Conservation (phyloP, 37 sponge, comb jelly and placozoan species). For the Diacarnus erythraeanus region DNA sequence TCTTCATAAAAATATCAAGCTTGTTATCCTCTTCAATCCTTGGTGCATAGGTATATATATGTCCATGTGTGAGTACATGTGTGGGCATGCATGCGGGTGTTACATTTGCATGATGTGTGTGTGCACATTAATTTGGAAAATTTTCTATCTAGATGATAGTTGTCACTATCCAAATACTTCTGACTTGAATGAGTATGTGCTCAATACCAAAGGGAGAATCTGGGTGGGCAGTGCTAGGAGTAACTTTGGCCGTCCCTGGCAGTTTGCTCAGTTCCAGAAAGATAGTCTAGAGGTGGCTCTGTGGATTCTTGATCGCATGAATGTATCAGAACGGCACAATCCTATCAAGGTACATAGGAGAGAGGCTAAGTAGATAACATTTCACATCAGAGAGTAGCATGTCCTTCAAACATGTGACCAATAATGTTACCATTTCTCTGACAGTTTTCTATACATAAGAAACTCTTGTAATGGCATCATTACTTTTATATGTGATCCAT, state of each 20-base stretch:
- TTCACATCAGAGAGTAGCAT: too few relatives aligned
- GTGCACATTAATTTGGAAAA: not conserved
- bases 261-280: conserved; percentile 71
- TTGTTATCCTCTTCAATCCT: conserved; percentile 73
- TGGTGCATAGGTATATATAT: conserved; percentile 62
- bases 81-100: conserved; percentile 1
- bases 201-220: conserved; percentile 62
- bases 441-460: too few relatives aligned
- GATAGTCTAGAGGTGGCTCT: conserved; percentile 48
- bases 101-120: not conserved
- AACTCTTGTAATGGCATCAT: too few relatives aligned
- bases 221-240: conserved; percentile 63
- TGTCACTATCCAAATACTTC: conserved; percentile 40
- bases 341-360: conserved; percentile 18
- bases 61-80: conserved; percentile 26
- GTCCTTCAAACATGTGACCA: too few relatives aligned
- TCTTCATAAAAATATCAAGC: conserved; percentile 16
- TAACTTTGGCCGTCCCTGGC: conserved; percentile 65
- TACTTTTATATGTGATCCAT: too few relatives aligned
- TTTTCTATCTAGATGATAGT: conserved; percentile 27
- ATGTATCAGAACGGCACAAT: conserved; percentile 10
- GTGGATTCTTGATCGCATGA: conserved; percentile 21
- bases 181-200: conserved; percentile 66
- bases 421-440: too few relatives aligned
- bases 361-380: too few relatives aligned